These are phyloP conservation scores for Octodonta nipae DNA, from an alignment of 2,888 invertebrate species.

Conservation along the genomic window DNA sequence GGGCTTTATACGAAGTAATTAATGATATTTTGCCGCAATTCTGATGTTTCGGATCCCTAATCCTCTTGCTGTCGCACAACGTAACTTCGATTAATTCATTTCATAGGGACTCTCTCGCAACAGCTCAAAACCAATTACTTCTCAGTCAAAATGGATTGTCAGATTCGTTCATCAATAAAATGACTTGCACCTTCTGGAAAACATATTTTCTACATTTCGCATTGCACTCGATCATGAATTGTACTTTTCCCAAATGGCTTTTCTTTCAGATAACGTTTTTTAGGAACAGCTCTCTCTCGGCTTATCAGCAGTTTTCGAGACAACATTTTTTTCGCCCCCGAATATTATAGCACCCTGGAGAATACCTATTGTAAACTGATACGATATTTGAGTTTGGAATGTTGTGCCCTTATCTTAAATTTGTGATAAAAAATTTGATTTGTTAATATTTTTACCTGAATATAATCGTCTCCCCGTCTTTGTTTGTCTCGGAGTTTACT, in stretches of 20 bases:
- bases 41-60: constrained; percentile 26
- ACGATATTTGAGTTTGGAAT: too few relatives aligned
- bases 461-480: too few relatives aligned
- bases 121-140: constrained; percentile 32
- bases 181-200: constrained; percentile 17
- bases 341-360: constrained; percentile 8
- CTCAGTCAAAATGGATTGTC: constrained; percentile 29
- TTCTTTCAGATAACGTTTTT: constrained; percentile 14
- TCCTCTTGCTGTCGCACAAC: constrained; percentile 20
- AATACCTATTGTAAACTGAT: constrained; percentile 3
- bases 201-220: constrained; percentile 23
- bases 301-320: constrained; percentile 12
- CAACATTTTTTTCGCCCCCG: constrained; percentile 13
- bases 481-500: too few relatives aligned
- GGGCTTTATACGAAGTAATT: constrained; percentile 20
- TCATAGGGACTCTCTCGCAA: constrained; percentile 23
- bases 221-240: constrained; percentile 22
- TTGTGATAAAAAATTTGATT: too few relatives aligned
- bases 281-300: constrained; percentile 9
- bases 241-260: constrained; percentile 19
- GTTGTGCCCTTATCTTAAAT: too few relatives aligned
- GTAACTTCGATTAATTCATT: constrained; percentile 30
- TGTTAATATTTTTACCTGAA: too few relatives aligned
- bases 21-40: constrained; percentile 31
- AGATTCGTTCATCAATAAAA: constrained; percentile 17